These are phyloP conservation scores for Hippocampus barbouri DNA, from an alignment of 2,113 vertebrate species.

Conservation along the genomic window DNA sequence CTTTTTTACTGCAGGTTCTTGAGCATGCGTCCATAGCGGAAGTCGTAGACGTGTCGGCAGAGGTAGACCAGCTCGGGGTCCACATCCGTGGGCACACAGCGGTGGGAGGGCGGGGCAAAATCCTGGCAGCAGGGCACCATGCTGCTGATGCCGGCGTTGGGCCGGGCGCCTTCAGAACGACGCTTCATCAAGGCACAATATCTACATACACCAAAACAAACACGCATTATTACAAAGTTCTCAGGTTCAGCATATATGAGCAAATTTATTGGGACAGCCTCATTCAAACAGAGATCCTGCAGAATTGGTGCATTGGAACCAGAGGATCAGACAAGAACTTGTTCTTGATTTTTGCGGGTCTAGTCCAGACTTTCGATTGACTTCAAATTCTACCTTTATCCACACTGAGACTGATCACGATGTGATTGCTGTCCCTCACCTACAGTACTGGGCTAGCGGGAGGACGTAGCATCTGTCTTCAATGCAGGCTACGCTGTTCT, in stretches of 20 bases:
- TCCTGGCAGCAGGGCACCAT: conserved; percentile 87
- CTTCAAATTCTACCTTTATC: too few relatives aligned
- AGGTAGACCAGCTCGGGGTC: conserved; percentile 96
- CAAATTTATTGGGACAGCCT: not conserved
- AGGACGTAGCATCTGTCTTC: conserved; percentile 98
- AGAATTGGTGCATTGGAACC: not conserved
- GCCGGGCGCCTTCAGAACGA: conserved; percentile 83
- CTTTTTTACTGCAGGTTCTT: conserved; percentile 91
- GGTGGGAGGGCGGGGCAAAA: conserved; percentile 88
- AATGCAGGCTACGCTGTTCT: conserved; percentile 99
- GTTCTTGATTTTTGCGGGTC: too few relatives aligned
- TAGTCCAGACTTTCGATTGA: too few relatives aligned
- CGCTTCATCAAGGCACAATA: conserved; percentile 99
- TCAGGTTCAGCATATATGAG: not conserved
- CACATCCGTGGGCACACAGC: conserved; percentile 89
- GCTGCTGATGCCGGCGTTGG: conserved; percentile 76
- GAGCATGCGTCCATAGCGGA: conserved; percentile 93
- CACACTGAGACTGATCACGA: not conserved
- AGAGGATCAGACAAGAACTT: too few relatives aligned
- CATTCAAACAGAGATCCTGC: too few relatives aligned
- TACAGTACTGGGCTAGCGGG: conserved; percentile 98
- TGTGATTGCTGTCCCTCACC: conserved; percentile 69
- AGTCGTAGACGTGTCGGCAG: conserved; percentile 98
- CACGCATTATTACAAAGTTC: not conserved
- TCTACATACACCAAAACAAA: conserved; percentile 66